Evolutionary conservation across 2,113 vertebrate species (phyloP).

Genomic region (Lagenorhynchus albirostris): DNA sequence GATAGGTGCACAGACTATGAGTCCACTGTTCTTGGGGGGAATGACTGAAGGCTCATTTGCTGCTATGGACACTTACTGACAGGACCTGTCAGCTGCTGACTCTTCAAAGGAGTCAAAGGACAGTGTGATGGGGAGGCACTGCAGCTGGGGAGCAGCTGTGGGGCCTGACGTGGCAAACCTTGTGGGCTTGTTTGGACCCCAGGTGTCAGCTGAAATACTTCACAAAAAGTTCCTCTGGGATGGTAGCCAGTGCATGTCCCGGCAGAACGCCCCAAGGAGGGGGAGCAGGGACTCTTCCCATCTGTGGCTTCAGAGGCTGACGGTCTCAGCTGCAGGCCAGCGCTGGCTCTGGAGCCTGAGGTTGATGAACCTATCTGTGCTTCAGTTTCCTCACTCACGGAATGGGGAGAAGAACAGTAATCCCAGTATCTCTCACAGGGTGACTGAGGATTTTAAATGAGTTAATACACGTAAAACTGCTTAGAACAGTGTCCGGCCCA

Average conservation of each 20-base stretch:
- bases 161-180: neutral
- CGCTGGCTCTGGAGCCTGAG: neutral
- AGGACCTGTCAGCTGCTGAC: slow-evolving; percentile 41
- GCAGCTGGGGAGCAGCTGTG: slow-evolving; percentile 43
- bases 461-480: neutral
- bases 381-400: neutral
- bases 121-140: neutral
- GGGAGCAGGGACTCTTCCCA: neutral
- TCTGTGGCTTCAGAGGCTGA: neutral
- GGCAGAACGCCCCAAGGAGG: neutral
- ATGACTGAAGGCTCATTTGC: slow-evolving; percentile 36
- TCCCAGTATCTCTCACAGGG: neutral
- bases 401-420: neutral
- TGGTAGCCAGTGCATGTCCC: neutral
- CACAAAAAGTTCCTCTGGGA: neutral
- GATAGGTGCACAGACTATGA: neutral
- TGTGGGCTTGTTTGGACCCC: neutral
- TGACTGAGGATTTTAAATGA: neutral
- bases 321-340: neutral
- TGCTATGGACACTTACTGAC: slow-evolving; percentile 40
- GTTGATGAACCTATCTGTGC: neutral
- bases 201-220: slow-evolving; percentile 18
- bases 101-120: slow-evolving; percentile 55
- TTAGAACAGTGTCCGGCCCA: neutral
- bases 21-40: slow-evolving; percentile 18